Base-by-base conservation (phyloP, 1,140 invertebrate genomes). In the Apis florea region DNA sequence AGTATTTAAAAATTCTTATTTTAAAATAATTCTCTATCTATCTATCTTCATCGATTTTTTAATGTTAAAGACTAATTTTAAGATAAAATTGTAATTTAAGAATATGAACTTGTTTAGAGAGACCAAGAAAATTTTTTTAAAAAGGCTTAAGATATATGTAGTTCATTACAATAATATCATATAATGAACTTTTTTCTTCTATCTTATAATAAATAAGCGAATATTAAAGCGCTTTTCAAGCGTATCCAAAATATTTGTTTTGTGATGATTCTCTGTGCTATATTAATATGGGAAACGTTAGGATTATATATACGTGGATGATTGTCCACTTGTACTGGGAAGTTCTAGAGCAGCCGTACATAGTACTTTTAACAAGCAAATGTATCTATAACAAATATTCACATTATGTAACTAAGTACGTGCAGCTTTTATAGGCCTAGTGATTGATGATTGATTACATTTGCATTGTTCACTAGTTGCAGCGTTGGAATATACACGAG, bases 401-500 rank as follows among this genome's bases (percentile, higher is more conserved):
- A 82, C 12, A 49, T 77, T 86, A 74, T 80, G 78, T 73, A 88
- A 78, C 85, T 92, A 93, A 67, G 90, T 90, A 68, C 91, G 83
- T 26, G 91, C 87, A 59, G 90, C 89, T 84, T 92, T 93, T 54
- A 83, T 87, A 72, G 85, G 83, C 73, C 91, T 89, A 64, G 82
- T 91, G 31, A 89, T 90, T 40, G 90, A 73, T 40, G 70, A 85
- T 59, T 92, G 91, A 76, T 87, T 93, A 83, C 93, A 94, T 80
- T 92, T 93, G 85, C 93, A 94, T 47, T 93, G 93, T 69, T 93
- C 93, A 56, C 84, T 90, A 10, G 85, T 77, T 8, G 87, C 90
- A 0, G 93, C 91, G 79, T 94, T 94, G 1, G 90, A 91, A 76
- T 93, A 91, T 5, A 94, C 93, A 70, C 92, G 87, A 21, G 93